These are phyloP conservation scores for Tetranychus urticae DNA, from an alignment of 1,140 invertebrate genomes.

Conservation along the genomic window DNA sequence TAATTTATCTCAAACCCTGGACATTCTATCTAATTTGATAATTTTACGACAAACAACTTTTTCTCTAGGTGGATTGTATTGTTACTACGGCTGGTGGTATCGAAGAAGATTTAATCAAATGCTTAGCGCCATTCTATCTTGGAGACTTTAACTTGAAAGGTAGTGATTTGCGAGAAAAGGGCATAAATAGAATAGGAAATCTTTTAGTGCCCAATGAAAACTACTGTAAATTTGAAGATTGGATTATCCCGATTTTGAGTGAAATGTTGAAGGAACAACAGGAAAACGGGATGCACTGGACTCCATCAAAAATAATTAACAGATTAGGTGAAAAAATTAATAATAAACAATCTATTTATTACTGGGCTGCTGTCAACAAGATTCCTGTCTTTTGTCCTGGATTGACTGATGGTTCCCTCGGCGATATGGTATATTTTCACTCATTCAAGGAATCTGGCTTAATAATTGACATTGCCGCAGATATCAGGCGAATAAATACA, in stretches of 20 bases:
- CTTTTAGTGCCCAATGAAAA: constrained; percentile 93
- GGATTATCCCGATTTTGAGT: constrained; percentile 83
- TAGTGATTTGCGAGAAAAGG: constrained; percentile 33
- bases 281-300: constrained; percentile 39
- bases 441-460: constrained; percentile 76
- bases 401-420: constrained; percentile 75
- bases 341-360: constrained; percentile 75
- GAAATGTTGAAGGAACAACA: constrained; percentile 73
- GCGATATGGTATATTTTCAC: constrained; percentile 99
- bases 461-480: constrained; percentile 76
- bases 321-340: constrained; percentile 70
- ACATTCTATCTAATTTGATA: background rate
- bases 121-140: constrained; percentile 73
- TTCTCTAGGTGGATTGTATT: constrained; percentile 59
- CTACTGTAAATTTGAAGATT: constrained; percentile 94
- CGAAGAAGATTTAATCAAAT: constrained; percentile 98
- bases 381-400: constrained; percentile 97
- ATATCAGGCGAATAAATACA: constrained; percentile 66
- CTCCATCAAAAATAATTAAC: constrained; percentile 67
- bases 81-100: constrained; percentile 94
- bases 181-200: constrained; percentile 94
- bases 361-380: constrained; percentile 91
- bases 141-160: constrained; percentile 69
- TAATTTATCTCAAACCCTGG: background rate
- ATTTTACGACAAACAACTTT: background rate